Percentiles rank a stretch among this genome's conserved stretches.
phyloP scores from a whole-genome alignment of 2,113 vertebrate species.

The Pangasianodon gigas region DNA sequence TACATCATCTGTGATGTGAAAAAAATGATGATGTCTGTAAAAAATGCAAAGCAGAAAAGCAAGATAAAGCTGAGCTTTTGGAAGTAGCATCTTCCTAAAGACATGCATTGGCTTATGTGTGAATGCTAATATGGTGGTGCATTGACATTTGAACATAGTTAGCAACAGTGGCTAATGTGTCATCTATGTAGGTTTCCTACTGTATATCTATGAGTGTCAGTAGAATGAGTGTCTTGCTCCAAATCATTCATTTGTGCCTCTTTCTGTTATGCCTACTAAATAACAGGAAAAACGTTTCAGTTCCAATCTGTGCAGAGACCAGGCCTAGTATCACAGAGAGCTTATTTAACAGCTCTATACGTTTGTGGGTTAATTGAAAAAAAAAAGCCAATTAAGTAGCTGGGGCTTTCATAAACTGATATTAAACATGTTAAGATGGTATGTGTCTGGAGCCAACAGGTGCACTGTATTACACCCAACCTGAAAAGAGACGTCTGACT shows the following conservation, averaged over 20 bases:
- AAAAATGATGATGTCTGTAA: no score
- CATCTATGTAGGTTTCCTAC: no score
- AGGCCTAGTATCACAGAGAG: background rate
- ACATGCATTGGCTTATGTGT: no score
- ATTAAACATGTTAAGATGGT: background rate
- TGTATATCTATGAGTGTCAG: background rate
- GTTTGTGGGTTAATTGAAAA: background rate
- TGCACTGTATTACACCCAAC: background rate
- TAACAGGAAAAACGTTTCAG: background rate
- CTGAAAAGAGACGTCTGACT: constrained; percentile 17
- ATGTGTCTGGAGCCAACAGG: background rate
- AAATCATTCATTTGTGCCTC: background rate
- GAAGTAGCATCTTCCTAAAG: no score
- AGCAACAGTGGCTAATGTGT: no score
- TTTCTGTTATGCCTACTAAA: background rate
- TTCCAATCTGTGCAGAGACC: background rate
- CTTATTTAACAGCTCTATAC: background rate
- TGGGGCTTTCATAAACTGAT: background rate
- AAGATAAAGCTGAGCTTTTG: no score
- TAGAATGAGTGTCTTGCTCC: no score
- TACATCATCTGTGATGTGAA: no score
- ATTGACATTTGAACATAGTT: no score
- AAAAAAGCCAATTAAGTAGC: background rate
- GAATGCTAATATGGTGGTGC: no score
- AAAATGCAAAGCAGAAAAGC: no score